phyloP scores from a whole-genome alignment of 2,797 vertebrate genomes.

The Danio tinwini region DNA sequence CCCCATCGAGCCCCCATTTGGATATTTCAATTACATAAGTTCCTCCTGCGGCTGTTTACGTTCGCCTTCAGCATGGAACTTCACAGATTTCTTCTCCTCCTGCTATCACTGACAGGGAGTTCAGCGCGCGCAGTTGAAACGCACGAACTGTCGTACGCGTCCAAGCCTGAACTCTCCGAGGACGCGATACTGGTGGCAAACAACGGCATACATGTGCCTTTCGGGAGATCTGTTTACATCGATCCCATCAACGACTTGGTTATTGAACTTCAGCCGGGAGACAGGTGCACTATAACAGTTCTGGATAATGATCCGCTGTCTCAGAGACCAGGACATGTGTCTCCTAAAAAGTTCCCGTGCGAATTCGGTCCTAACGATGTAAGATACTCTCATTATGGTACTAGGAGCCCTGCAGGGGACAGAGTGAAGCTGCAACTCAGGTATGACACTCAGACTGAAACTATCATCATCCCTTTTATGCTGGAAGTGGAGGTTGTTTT shows the following conservation, averaged over 20 bases:
- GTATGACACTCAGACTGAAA: slow-evolving; percentile 88
- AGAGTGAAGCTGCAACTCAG: slow-evolving; percentile 91
- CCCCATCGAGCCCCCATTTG: neutral
- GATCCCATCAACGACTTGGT: slow-evolving; percentile 91
- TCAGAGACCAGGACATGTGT: slow-evolving; percentile 88
- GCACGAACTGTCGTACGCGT: slow-evolving; percentile 76
- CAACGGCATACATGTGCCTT: slow-evolving; percentile 89
- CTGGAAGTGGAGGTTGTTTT: slow-evolving; percentile 94
- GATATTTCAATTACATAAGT: slow-evolving; percentile 25
- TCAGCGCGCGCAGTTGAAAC: slow-evolving; percentile 67
- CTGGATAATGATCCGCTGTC: slow-evolving; percentile 90
- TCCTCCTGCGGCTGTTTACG: slow-evolving; percentile 5
- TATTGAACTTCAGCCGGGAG: slow-evolving; percentile 90
- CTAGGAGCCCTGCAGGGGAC: slow-evolving; percentile 87
- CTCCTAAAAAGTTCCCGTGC: slow-evolving; percentile 90
- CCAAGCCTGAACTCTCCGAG: slow-evolving; percentile 78
- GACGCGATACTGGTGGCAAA: slow-evolving; percentile 88
- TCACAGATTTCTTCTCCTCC: slow-evolving; percentile 67
- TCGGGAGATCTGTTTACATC: slow-evolving; percentile 89
- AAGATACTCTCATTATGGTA: slow-evolving; percentile 90
- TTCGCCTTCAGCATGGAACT: slow-evolving; percentile 63
- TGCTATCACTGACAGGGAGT: slow-evolving; percentile 64
- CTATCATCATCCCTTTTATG: slow-evolving; percentile 90
- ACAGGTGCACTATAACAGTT: slow-evolving; percentile 89
- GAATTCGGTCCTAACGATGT: slow-evolving; percentile 91